Evolutionary conservation across 2,888 invertebrate genomes (phyloP), one percentile per base, ranked within the genome.

Genomic region (Phengaris alcon): DNA sequence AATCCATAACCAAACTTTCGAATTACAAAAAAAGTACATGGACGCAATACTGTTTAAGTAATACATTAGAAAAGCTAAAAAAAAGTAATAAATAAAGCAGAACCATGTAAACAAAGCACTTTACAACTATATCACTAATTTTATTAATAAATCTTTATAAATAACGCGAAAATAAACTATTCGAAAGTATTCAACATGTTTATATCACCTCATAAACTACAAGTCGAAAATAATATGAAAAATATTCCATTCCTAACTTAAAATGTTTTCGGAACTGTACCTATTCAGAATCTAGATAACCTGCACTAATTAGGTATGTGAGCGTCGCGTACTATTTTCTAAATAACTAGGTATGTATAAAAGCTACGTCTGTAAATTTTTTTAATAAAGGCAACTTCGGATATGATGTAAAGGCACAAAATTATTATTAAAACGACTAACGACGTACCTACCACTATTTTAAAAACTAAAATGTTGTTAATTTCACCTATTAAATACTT

Each of bases 401-500:
- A 92, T 91, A 91, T 93, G 92, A 92, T 89, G 89, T 84, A 86
- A 93, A 93, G 93, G 93, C 93, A 93, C 92, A 88, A 88, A 88
- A 84, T 84, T 81, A 81, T 79, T 79, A 79, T 80, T 77, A 86
- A 85, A 87, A 82, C 84, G 84, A 84, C 84, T 83, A 82, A 82
- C 82, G 82, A 83, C 84, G 82, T 84, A 84, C 81, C 79, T 84
- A 84, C 81, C 79, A 78, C 77, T 82, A 84, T 84, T 77, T 80
- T 79, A 82, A 83, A 85, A 84, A 84, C 81, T 87, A 83, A 80
- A 85, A 82, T 82, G 85, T 83, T 81, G 79, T 79, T 81, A 76
- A 54, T 82, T 83, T 83, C 54, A 54, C 54, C 82, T 82, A 83
- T 80, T 79, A 79, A 75, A 76, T 82, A 82, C 78, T 78, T 78